Percentiles rank a stretch among this genome's conserved stretches.
These are phyloP conservation scores for Eptesicus fuscus DNA, from an alignment of 2,113 vertebrate species.

Conservation along the genomic window DNA sequence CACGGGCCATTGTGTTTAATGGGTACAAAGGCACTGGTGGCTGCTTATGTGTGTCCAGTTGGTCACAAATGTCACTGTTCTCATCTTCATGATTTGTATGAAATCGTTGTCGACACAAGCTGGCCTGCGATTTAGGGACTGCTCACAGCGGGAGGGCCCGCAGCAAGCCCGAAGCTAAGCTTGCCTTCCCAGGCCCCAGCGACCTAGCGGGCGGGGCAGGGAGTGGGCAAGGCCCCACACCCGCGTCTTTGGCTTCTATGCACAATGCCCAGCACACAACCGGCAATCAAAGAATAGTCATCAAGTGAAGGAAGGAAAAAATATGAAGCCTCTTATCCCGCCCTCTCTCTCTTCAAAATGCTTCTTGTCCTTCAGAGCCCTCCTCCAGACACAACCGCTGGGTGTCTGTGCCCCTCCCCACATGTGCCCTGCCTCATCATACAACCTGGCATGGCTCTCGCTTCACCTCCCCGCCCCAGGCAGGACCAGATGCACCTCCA, in stretches of 20 bases:
- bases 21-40: background rate
- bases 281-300: accelerated
- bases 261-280: background rate
- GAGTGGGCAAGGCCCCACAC: accelerated
- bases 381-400: background rate
- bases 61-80: background rate
- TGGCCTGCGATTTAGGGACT: background rate
- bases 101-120: background rate
- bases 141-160: background rate
- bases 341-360: background rate
- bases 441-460: accelerated
- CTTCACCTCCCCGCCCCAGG: accelerated
- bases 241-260: accelerated
- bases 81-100: background rate
- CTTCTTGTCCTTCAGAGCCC: background rate
- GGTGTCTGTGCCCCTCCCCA: no score
- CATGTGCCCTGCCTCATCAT: accelerated
- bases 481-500: background rate
- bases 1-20: background rate
- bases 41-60: no score
- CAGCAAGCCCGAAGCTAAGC: background rate
- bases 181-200: background rate
- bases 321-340: background rate
- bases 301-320: background rate
- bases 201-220: background rate